A percentile compares a stretch with the other conserved stretches of the same genome.
Evolutionary conservation across 2,888 invertebrate species (phyloP).

Genomic region (Cremastobaeus sp.): DNA sequence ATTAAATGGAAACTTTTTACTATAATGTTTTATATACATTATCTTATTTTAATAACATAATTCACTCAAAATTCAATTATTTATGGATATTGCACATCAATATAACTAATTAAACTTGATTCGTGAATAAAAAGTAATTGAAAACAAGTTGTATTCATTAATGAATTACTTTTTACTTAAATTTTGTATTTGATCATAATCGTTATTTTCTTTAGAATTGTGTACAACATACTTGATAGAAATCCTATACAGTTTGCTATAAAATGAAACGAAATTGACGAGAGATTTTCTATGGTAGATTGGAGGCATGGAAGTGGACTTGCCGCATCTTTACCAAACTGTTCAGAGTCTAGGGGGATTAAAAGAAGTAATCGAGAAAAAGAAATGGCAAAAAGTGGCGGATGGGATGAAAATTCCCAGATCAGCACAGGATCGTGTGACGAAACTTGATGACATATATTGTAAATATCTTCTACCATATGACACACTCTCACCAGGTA

Average conservation of each 20-base stretch:
- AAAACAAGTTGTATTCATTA: neutral
- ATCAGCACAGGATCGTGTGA: constrained; percentile 87
- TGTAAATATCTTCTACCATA: constrained; percentile 94
- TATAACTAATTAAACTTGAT: too few species aligned
- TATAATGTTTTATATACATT: too few species aligned
- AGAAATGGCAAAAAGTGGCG: constrained; percentile 92
- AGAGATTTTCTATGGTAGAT: constrained; percentile 82
- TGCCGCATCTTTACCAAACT: constrained; percentile 90
- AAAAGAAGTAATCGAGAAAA: constrained; percentile 91
- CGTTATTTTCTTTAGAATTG: too few species aligned
- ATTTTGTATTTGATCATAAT: too few species aligned
- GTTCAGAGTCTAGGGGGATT: constrained; percentile 92
- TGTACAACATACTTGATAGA: too few species aligned
- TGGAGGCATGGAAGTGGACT: constrained; percentile 93
- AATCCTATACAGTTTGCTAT: too few species aligned
- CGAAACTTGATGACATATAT: constrained; percentile 92
- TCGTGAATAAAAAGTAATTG: too few species aligned
- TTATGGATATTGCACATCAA: too few species aligned
- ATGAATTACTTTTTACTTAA: neutral
- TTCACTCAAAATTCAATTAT: too few species aligned
- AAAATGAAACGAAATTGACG: too few species aligned
- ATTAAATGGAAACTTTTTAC: too few species aligned
- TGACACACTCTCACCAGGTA: constrained; percentile 87
- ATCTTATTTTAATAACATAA: too few species aligned
- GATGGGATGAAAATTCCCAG: constrained; percentile 92